Percentiles rank a stretch among this genome's conserved stretches.
Evolutionary conservation across 2,888 invertebrate species (phyloP).

Genomic region (Protonemura montana): DNA sequence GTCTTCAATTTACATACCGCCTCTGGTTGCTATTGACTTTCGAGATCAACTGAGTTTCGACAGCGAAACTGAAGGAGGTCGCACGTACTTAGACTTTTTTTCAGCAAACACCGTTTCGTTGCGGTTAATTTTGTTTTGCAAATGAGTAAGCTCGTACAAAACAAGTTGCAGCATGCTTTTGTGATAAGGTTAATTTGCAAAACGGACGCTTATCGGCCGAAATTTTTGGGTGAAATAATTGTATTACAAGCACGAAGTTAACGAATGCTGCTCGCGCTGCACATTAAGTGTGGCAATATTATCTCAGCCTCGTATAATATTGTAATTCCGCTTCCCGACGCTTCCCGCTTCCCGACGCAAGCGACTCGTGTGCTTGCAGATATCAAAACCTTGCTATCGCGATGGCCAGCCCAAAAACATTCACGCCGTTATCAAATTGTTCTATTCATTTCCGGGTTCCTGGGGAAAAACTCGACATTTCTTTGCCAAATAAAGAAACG

Average conservation of each 20-base stretch:
- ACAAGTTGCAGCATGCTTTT: neutral
- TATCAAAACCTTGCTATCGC: neutral
- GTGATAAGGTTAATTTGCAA: neutral
- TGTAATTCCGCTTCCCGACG: neutral
- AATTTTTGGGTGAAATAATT: neutral
- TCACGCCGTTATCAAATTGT: neutral
- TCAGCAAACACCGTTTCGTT: neutral
- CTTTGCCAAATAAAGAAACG: neutral
- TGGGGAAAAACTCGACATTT: neutral
- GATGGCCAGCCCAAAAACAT: neutral
- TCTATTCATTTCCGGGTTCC: neutral
- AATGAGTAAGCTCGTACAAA: neutral
- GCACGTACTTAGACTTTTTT: neutral
- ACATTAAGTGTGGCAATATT: neutral
- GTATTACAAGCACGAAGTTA: neutral
- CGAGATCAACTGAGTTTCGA: neutral
- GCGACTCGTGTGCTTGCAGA: neutral
- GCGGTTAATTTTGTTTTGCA: neutral
- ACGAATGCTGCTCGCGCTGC: neutral
- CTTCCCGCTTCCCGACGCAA: too few species aligned
- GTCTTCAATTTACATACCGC: neutral
- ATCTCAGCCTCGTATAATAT: constrained; percentile 24
- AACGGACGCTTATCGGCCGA: neutral
- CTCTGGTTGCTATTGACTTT: neutral
- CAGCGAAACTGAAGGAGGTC: neutral